A percentile compares a stretch with the other conserved stretches of the same genome.
phyloP scores from a whole-genome alignment of 2,797 vertebrate species.

The Rallus crepitans region DNA sequence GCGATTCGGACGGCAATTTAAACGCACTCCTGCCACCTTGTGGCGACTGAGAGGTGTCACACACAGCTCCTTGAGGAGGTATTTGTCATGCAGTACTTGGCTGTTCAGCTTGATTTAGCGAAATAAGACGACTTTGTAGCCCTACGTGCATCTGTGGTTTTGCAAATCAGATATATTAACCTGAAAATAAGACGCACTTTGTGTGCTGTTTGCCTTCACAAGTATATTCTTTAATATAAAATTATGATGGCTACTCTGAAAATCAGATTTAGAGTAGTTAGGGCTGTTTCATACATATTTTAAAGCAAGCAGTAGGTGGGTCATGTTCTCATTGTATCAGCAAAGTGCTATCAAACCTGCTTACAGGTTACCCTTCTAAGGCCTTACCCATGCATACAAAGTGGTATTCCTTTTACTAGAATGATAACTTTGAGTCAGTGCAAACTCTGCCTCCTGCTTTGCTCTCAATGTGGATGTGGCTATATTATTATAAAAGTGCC shows the following conservation, averaged over 20 bases:
- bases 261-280: neutral
- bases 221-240: neutral
- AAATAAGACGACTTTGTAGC: neutral
- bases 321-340: neutral
- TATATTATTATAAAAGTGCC: neutral
- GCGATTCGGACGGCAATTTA: neutral
- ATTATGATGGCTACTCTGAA: neutral
- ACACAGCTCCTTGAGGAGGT: neutral
- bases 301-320: neutral
- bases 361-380: neutral
- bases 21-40: conserved; percentile 29
- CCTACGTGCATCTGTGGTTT: rapidly evolving
- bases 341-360: neutral
- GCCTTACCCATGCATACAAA: neutral
- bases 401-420: neutral
- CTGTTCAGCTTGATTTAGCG: neutral
- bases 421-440: neutral
- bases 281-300: neutral
- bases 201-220: neutral
- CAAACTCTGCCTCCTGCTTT: neutral
- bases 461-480: neutral
- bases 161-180: neutral
- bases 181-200: neutral
- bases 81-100: neutral
- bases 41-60: neutral